Evolutionary conservation across 2,797 vertebrate species (phyloP).

Genomic region (Sphaeramia orbicularis): DNA sequence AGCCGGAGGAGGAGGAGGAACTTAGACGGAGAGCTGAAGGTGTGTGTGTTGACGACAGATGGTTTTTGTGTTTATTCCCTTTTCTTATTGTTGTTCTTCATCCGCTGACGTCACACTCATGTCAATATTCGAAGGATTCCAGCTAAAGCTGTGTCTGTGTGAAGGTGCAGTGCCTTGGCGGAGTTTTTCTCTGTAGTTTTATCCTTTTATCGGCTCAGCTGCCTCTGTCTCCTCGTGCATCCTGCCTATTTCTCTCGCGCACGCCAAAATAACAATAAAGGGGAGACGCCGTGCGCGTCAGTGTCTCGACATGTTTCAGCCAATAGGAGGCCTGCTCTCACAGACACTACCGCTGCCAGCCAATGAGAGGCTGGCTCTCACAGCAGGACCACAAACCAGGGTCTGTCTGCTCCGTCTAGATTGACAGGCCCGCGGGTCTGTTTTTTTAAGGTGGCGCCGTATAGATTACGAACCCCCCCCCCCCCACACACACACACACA

Average conservation of each 20-base stretch:
- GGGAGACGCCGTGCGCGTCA: slow-evolving; percentile 79
- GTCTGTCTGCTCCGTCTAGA: slow-evolving; percentile 79
- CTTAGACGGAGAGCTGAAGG: slow-evolving; percentile 32
- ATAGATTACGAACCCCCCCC: slow-evolving; percentile 58
- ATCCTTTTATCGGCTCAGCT: slow-evolving; percentile 57
- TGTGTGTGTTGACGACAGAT: slow-evolving; percentile 15
- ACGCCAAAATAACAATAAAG: slow-evolving; percentile 85
- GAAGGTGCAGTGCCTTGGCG: background rate
- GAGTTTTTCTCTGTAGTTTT: slow-evolving; percentile 33
- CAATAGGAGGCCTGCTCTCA: slow-evolving; percentile 69
- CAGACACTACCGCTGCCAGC: slow-evolving; percentile 29
- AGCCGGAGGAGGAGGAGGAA: slow-evolving; percentile 58
- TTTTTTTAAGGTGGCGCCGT: slow-evolving; percentile 86
- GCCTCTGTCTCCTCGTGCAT: slow-evolving; percentile 73
- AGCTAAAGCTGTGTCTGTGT: background rate
- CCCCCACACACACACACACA: background rate
- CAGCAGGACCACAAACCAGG: slow-evolving; percentile 61
- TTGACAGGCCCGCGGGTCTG: slow-evolving; percentile 81
- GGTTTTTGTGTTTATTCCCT: slow-evolving; percentile 29
- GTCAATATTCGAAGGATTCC: background rate
- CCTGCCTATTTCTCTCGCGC: slow-evolving; percentile 72
- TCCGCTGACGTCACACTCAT: background rate
- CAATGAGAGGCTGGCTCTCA: slow-evolving; percentile 68
- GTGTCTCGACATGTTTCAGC: slow-evolving; percentile 69
- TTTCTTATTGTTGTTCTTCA: slow-evolving; percentile 10